Evolutionary conservation across 2,113 vertebrate genomes (phyloP).

Genomic region (Genyomyrus donnyi): DNA sequence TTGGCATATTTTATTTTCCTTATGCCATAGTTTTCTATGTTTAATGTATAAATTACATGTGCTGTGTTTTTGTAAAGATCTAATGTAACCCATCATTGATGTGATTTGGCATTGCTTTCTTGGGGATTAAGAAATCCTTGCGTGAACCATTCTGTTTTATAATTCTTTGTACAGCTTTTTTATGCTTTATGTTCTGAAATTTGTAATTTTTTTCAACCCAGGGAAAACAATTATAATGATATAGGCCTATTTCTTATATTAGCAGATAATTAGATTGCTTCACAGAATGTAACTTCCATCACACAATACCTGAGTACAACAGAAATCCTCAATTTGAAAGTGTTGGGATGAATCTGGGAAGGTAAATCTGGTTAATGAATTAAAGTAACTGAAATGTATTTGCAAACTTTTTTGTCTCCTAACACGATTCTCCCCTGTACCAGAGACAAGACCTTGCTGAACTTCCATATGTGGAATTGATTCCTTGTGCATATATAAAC

Average conservation of each 20-base stretch:
- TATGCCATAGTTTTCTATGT: not conserved
- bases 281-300: not conserved
- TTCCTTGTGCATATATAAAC: not conserved
- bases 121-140: not conserved
- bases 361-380: not conserved
- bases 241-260: not conserved
- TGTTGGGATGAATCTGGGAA: not conserved
- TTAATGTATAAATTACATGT: not conserved
- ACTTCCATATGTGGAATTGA: not conserved
- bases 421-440: not conserved
- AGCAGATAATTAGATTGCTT: not conserved
- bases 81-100: not conserved
- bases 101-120: conserved; percentile 4
- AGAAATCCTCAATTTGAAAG: not conserved
- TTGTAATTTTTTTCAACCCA: not conserved
- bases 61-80: not conserved
- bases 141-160: not conserved
- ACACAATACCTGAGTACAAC: not conserved
- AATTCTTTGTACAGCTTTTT: conserved; percentile 20
- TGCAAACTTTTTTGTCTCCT: not conserved
- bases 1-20: not conserved
- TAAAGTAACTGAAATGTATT: not conserved
- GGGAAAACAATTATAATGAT: not conserved
- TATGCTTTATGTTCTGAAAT: not conserved
- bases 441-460: not conserved